Conservation (phyloP, 2,113 vertebrate species). For the Micromys minutus region DNA sequence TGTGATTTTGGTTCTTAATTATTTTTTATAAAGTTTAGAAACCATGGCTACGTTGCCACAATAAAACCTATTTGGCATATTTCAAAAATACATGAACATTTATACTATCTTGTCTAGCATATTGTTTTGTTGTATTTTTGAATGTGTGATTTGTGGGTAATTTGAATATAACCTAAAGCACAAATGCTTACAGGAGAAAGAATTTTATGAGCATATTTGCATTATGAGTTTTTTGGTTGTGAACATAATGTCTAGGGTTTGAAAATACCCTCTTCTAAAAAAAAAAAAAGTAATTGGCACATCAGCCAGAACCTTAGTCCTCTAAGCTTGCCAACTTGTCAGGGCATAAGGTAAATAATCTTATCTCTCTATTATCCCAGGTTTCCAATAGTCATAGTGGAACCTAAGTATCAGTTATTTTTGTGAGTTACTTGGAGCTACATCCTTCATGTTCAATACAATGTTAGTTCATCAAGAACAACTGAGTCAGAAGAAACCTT, state of each 20-base stretch:
- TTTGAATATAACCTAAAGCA: neutral
- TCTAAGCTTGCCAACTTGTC: fast-evolving
- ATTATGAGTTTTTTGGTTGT: neutral
- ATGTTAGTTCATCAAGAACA: neutral
- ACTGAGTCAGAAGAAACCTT: neutral
- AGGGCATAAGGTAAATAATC: neutral
- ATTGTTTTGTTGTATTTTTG: neutral
- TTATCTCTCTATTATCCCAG: fast-evolving
- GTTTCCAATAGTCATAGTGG: neutral
- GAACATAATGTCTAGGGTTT: neutral
- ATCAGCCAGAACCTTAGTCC: fast-evolving
- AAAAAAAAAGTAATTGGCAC: too few species aligned
- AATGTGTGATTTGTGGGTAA: neutral
- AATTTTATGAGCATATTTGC: neutral
- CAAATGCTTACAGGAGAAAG: neutral
- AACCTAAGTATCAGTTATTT: fast-evolving
- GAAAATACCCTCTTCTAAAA: neutral
- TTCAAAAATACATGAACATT: neutral
- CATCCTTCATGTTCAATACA: neutral
- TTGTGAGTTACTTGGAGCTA: neutral
- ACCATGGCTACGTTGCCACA: neutral
- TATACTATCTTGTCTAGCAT: neutral
- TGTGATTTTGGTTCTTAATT: neutral
- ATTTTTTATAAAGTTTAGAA: neutral
- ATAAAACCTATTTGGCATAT: neutral